A percentile compares a stretch with the other conserved stretches of the same genome.
phyloP scores from a whole-genome alignment of 1,140 invertebrate species.

The Holotrichia oblita region DNA sequence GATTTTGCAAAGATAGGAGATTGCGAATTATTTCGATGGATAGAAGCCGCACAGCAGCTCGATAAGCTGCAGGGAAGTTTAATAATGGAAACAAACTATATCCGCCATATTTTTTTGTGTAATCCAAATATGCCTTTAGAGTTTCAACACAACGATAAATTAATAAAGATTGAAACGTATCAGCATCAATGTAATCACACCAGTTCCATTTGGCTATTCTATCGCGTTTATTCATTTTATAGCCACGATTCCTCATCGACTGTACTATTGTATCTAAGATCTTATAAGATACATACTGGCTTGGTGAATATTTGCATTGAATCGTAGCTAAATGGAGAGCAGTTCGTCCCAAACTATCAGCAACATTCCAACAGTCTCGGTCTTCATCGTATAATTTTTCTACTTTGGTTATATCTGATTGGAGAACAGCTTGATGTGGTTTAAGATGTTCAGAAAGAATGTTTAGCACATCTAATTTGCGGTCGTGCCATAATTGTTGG shows the following conservation, averaged over 20 bases:
- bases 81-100: neutral
- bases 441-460: neutral
- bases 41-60: neutral
- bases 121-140: neutral
- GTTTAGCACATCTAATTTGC: neutral
- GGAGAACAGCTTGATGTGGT: neutral
- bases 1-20: neutral
- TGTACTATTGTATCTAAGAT: neutral
- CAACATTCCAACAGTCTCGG: neutral
- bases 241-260: neutral
- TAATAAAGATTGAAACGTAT: neutral
- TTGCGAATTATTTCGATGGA: neutral
- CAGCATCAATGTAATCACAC: neutral
- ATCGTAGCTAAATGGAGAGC: neutral
- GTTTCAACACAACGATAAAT: neutral
- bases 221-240: neutral
- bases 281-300: neutral
- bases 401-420: neutral
- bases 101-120: too few species aligned
- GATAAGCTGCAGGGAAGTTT: neutral
- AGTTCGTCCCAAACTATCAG: neutral
- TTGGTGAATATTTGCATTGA: neutral
- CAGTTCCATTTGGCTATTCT: neutral
- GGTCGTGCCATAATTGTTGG: neutral
- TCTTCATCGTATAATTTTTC: neutral